Conservation (phyloP, 1,140 invertebrate genomes). For the Frieseomelitta varia region DNA sequence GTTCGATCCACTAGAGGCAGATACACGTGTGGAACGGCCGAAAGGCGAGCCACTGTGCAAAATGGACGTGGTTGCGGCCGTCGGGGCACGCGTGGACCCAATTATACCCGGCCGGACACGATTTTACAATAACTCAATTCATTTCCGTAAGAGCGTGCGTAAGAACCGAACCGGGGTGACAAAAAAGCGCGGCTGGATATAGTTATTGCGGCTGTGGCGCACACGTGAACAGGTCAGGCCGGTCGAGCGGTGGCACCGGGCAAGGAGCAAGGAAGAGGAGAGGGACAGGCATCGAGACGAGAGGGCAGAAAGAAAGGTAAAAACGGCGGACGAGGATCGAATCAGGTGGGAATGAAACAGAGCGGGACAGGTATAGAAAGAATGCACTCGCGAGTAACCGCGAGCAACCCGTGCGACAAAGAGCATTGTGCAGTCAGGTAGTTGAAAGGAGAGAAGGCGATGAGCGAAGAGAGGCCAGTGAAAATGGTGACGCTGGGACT, state of each 20-base stretch:
- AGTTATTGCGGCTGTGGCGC: constrained; percentile 62
- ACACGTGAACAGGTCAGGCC: constrained; percentile 65
- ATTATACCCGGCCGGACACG: constrained; percentile 43
- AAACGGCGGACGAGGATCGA: constrained; percentile 15
- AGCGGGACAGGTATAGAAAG: not conserved
- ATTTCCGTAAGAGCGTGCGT: constrained; percentile 49
- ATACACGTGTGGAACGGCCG: not conserved
- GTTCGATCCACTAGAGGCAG: too few relatives aligned
- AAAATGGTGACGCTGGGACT: not conserved
- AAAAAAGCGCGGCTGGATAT: constrained; percentile 60
- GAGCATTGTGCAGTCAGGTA: not conserved
- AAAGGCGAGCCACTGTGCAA: constrained; percentile 20
- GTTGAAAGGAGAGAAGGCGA: not conserved
- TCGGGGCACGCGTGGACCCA: constrained; percentile 41
- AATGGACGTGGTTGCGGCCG: constrained; percentile 23
- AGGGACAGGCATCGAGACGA: not conserved
- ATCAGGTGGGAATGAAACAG: constrained; percentile 16
- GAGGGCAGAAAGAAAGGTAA: constrained; percentile 3
- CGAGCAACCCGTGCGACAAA: not conserved
- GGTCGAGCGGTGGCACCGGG: constrained; percentile 59
- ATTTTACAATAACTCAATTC: constrained; percentile 68
- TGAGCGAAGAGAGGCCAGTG: not conserved
- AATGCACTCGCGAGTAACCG: not conserved
- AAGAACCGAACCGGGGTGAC: constrained; percentile 49
- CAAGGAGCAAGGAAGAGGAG: too few relatives aligned